These are phyloP conservation scores for Prunella fulvescens DNA, from an alignment of 2,113 vertebrate genomes.

Conservation along the genomic window DNA sequence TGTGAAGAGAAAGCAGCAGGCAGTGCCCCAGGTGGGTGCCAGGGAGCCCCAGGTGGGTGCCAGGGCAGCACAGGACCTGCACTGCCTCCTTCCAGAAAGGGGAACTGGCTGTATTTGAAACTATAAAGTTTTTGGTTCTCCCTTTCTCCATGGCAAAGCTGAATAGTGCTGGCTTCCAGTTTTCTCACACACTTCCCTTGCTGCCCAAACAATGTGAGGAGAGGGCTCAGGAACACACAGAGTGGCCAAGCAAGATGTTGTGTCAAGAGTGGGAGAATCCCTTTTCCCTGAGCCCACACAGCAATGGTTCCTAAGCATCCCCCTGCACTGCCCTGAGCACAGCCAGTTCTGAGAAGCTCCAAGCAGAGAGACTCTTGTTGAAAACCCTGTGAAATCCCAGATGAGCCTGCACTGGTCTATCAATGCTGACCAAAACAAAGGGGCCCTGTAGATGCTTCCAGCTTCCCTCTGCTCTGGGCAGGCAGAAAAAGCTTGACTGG, in stretches of 20 bases:
- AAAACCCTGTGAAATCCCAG: neutral
- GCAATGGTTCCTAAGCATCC: neutral
- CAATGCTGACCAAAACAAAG: neutral
- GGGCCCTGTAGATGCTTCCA: neutral
- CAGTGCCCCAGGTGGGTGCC: rapidly evolving
- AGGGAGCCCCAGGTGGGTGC: neutral
- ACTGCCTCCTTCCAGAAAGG: rapidly evolving
- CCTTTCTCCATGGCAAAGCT: neutral
- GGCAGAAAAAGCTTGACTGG: neutral
- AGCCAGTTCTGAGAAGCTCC: neutral
- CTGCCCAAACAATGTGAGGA: neutral
- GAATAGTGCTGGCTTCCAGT: neutral
- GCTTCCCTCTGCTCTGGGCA: neutral
- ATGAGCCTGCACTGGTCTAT: neutral
- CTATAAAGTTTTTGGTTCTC: neutral
- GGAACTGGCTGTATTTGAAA: neutral
- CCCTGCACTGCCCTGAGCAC: neutral
- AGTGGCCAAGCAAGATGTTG: rapidly evolving
- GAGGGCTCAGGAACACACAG: neutral
- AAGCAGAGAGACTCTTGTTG: neutral
- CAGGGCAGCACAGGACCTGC: rapidly evolving
- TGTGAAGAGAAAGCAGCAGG: slow-evolving; percentile 34
- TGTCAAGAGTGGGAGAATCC: neutral
- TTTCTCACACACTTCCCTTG: neutral
- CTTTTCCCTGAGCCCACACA: neutral